Conservation (phyloP, 1,140 invertebrate genomes). For the Orussus abietinus region DNA sequence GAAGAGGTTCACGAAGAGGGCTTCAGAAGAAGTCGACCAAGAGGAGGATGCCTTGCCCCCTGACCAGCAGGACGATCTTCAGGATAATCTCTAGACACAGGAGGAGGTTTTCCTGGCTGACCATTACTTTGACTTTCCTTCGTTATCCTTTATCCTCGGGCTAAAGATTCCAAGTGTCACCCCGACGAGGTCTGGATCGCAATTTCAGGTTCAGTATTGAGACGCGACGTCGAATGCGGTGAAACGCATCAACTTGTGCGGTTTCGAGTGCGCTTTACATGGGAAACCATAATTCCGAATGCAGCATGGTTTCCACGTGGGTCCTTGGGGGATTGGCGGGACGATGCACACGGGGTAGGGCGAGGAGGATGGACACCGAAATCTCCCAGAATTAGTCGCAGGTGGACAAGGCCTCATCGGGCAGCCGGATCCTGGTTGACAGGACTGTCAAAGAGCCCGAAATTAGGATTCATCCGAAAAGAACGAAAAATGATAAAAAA, state of each 20-base stretch:
- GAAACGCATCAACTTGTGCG: conserved; percentile 16
- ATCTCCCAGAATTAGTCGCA: conserved; percentile 2
- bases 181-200: too few relatives aligned
- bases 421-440: conserved; percentile 16
- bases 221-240: conserved; percentile 20
- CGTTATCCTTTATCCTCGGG: background rate
- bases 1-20: conserved; percentile 4
- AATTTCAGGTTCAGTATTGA: conserved; percentile 20
- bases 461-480: too few relatives aligned
- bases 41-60: conserved; percentile 13
- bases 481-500: too few relatives aligned
- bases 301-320: conserved; percentile 34
- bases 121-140: conserved; percentile 5
- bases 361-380: conserved; percentile 23
- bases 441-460: conserved; percentile 16
- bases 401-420: conserved; percentile 15
- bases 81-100: conserved; percentile 21
- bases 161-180: too few relatives aligned
- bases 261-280: conserved; percentile 24
- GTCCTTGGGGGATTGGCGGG: conserved; percentile 23
- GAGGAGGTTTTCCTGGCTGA: conserved; percentile 8
- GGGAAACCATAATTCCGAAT: conserved; percentile 29
- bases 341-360: conserved; percentile 20
- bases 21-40: conserved; percentile 22
- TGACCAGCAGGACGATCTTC: conserved; percentile 16